Evolutionary conservation across 2,888 invertebrate species (phyloP), one percentile per base, ranked within the genome.

Genomic region (Epiblema foenella): DNA sequence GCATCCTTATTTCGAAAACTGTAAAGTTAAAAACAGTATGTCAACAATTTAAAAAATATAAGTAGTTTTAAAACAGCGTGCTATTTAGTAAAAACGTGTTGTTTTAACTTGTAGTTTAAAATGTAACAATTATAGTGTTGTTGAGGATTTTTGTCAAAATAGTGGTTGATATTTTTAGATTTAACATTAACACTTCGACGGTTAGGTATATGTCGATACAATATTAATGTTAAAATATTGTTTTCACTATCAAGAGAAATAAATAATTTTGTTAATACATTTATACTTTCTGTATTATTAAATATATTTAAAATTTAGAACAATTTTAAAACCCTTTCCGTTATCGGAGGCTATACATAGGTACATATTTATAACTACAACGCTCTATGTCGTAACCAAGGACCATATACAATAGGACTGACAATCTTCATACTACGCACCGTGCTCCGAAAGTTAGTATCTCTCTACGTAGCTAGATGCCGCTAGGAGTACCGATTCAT

Each of bases 51-150:
- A 60, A 76, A n/a, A 77, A 79, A 76, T 69, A 72, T 76, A 67
- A 75, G 69, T 73, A 75, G 70, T 67, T 74, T 72, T 75, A 76
- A 77, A 75, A 79, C 75, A 79, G 82, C 76, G 84, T 82, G 82
- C 82, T 75, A 58, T 76, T 74, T 78, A 74, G 72, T 75, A 75
- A 56, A 66, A 71, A 71, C 24, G 71, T 71, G 71, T 67, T 71
- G 39, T 59, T 60, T 51, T 39, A 64, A 64, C 49, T 69, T 51
- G 65, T 65, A 65, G 33, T 54, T 65, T n/a, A 33, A 60, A 54
- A 46, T 46, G 42, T 54, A 70, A 70, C 70, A 59, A 65, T 51
- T 42, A 24, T 58, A 58, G 64, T 64, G 52, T 64, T 8, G 20
- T 5, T 4, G 52, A 54, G 39, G 20, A 11, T 64, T n/a, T 64